Evolutionary conservation across 2,888 invertebrate species (phyloP).

Genomic region (Schrankia costaestrigalis): DNA sequence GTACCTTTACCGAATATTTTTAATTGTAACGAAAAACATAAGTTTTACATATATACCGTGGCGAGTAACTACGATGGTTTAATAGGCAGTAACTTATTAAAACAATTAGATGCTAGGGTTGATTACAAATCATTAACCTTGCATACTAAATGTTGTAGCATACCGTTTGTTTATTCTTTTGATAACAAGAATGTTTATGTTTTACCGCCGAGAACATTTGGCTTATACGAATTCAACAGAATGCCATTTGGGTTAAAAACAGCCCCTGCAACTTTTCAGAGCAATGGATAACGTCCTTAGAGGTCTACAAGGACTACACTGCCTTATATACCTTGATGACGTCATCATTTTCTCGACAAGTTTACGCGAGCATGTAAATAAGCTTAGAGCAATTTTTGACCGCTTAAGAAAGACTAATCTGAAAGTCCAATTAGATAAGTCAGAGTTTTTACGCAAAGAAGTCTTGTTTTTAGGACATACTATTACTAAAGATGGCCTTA

Average conservation of each 20-base stretch:
- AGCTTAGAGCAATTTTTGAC: not conserved
- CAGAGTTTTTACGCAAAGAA: not conserved
- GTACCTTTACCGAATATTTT: constrained; percentile 14
- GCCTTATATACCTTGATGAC: not conserved
- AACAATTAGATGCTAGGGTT: constrained; percentile 15
- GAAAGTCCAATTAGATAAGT: not conserved
- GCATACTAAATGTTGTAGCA: not conserved
- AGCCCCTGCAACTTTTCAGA: not conserved
- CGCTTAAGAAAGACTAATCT: not conserved
- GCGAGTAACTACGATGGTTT: constrained; percentile 15
- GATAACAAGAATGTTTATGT: not conserved
- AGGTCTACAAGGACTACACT: not conserved
- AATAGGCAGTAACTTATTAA: constrained; percentile 16
- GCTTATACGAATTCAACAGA: no score
- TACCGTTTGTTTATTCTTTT: not conserved
- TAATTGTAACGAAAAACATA: constrained; percentile 4
- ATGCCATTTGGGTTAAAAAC: not conserved
- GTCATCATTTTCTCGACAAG: not conserved
- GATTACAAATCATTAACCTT: not conserved
- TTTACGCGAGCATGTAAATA: not conserved
- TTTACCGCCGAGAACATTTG: no score
- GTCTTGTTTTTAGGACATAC: not conserved
- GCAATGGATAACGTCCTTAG: not conserved
- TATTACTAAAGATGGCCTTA: not conserved
- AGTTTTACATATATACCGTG: constrained; percentile 16